Percentiles rank a stretch among this genome's conserved stretches.
phyloP scores from a whole-genome alignment of 2,888 invertebrate genomes.

The Dryococelus australis region DNA sequence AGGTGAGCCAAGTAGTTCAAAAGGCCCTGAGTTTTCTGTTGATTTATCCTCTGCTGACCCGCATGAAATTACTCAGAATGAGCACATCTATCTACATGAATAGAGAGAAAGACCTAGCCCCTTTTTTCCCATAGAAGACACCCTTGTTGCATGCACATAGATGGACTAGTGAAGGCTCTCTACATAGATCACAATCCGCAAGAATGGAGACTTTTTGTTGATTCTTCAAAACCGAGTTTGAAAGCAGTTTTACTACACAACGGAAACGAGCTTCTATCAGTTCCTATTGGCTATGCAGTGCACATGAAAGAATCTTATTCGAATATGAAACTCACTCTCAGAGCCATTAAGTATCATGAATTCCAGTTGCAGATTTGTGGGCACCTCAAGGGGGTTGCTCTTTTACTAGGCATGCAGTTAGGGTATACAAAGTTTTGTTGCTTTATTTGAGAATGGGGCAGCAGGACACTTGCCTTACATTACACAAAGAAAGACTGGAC shows the following conservation, averaged over 20 bases:
- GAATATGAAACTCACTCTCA: background rate
- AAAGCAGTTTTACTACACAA: no score
- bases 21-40: constrained; percentile 27
- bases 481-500: no score
- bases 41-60: constrained; percentile 28
- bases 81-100: constrained; percentile 35
- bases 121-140: no score
- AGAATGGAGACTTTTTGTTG: no score
- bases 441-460: no score
- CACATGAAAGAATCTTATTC: constrained; percentile 44
- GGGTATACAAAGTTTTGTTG: no score
- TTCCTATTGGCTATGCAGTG: constrained; percentile 50
- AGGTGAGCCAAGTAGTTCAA: constrained; percentile 12
- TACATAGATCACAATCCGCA: constrained; percentile 33
- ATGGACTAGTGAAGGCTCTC: constrained; percentile 35
- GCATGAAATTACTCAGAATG: background rate
- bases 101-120: constrained; percentile 37
- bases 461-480: no score
- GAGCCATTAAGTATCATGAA: no score
- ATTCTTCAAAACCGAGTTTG: no score
- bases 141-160: constrained; percentile 42
- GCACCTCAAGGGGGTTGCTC: no score
- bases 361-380: no score
- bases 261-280: constrained; percentile 40
- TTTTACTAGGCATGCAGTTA: no score